Percentiles rank a stretch among this genome's conserved stretches.
phyloP scores from a whole-genome alignment of 2,113 vertebrate species.

The Otolemur garnettii region DNA sequence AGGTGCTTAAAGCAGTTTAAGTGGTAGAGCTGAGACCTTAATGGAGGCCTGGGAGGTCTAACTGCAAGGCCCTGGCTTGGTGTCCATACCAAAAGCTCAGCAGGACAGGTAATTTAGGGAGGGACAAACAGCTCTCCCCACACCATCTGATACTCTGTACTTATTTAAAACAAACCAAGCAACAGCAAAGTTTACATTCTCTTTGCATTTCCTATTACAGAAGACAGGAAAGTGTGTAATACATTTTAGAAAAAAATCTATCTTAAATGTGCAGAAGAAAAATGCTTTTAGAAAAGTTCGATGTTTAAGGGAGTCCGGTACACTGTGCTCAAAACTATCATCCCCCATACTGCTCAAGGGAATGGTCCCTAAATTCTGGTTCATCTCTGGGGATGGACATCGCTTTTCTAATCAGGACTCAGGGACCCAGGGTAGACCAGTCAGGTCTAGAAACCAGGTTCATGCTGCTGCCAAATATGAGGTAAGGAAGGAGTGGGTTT shows the following conservation, averaged over 20 bases:
- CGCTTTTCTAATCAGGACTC: background rate
- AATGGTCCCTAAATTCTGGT: no score
- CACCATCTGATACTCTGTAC: background rate
- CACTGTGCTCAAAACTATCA: background rate
- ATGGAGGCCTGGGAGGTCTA: background rate
- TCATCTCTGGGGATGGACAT: background rate
- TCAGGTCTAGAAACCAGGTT: background rate
- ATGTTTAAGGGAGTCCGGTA: background rate
- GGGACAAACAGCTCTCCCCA: background rate
- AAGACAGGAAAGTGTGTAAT: background rate
- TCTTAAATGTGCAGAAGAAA: background rate
- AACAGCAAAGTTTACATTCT: background rate
- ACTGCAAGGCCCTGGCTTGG: background rate
- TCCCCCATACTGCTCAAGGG: background rate
- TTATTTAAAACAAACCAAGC: background rate
- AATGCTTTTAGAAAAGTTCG: background rate
- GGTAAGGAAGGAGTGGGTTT: background rate
- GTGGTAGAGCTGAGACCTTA: background rate
- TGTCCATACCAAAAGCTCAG: background rate
- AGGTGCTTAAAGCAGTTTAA: background rate
- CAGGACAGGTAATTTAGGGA: background rate
- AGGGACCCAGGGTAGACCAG: background rate
- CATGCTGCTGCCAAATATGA: accelerated
- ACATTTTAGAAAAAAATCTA: background rate
- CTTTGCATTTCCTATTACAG: background rate